Evolutionary conservation across 2,888 invertebrate genomes (phyloP).

Genomic region (Melitaea athalia): DNA sequence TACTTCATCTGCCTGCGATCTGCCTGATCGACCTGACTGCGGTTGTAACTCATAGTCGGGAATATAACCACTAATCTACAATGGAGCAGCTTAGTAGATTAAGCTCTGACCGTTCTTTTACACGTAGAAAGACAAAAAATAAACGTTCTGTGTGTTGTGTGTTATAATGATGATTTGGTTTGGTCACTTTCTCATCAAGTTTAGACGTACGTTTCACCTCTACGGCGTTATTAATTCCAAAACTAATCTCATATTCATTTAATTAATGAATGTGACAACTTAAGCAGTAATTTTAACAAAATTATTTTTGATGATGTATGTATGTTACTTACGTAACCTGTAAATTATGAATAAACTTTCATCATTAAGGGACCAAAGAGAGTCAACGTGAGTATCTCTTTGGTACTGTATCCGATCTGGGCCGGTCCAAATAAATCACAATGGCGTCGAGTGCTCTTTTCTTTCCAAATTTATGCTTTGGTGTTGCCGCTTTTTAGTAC

Average conservation of each 20-base stretch:
- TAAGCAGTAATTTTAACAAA: neutral
- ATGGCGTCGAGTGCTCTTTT: conserved; percentile 34
- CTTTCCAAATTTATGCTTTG: conserved; percentile 29
- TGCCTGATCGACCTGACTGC: too few species aligned
- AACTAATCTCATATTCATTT: neutral
- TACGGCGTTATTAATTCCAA: too few species aligned
- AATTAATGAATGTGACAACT: neutral
- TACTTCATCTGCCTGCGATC: too few species aligned
- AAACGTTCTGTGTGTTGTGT: too few species aligned
- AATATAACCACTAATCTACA: too few species aligned
- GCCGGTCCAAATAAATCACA: conserved; percentile 35
- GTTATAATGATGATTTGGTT: too few species aligned
- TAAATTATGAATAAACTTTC: conserved; percentile 33
- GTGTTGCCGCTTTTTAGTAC: conserved; percentile 8
- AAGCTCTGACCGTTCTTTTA: too few species aligned
- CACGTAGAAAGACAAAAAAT: too few species aligned
- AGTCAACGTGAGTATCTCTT: conserved; percentile 27
- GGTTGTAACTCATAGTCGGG: too few species aligned
- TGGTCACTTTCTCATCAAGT: too few species aligned
- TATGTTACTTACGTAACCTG: conserved; percentile 2
- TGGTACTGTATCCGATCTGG: conserved; percentile 28
- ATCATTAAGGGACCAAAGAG: conserved; percentile 32
- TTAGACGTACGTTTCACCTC: too few species aligned
- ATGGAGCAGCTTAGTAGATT: too few species aligned
- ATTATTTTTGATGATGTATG: conserved; percentile 5